Conservation (phyloP, 2,888 invertebrate genomes). For the Callinectes sapidus region DNA sequence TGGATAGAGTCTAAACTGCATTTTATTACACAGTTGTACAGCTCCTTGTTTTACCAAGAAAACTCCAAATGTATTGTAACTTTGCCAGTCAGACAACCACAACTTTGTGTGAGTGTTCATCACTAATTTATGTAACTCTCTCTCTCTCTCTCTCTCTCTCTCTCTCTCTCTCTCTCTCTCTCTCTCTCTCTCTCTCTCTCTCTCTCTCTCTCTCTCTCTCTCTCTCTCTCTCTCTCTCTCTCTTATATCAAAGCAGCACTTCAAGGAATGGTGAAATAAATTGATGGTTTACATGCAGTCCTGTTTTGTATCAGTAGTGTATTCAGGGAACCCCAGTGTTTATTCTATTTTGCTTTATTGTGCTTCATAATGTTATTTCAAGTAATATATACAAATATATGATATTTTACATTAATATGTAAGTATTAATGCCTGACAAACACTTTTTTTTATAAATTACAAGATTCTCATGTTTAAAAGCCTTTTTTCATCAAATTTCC, state of each 20-base stretch:
- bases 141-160: background rate
- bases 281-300: background rate
- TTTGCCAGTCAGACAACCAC: background rate
- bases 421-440: slow-evolving; percentile 4
- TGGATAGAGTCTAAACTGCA: background rate
- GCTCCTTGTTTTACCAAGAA: background rate
- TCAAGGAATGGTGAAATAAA: background rate
- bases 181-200: background rate
- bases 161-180: background rate
- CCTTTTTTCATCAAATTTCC: background rate
- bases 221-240: background rate
- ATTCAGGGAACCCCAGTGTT: background rate
- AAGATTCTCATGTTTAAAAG: background rate
- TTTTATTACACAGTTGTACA: background rate
- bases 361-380: slow-evolving; percentile 20
- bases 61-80: background rate
- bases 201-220: background rate
- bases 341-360: background rate
- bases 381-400: slow-evolving; percentile 29
- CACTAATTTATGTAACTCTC: background rate
- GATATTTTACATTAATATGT: slow-evolving; percentile 7
- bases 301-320: background rate
- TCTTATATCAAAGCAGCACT: no score
- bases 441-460: background rate
- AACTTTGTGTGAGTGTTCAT: background rate